Evolutionary conservation across 2,888 invertebrate species (phyloP).

Genomic region (Habrosyne pyritoides): DNA sequence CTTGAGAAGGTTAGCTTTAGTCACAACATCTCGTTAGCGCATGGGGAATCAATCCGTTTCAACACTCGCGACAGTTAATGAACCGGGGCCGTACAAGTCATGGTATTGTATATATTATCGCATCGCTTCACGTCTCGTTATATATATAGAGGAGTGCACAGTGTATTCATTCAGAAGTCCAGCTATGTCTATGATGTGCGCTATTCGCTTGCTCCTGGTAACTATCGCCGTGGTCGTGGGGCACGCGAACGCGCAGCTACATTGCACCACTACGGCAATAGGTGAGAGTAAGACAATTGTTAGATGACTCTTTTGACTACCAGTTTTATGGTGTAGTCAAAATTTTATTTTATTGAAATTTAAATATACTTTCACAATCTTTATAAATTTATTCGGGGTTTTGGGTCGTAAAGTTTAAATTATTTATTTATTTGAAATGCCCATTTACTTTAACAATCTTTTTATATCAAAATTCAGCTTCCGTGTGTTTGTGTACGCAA

Average conservation of each 20-base stretch:
- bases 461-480: too few relatives aligned
- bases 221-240: neutral
- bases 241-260: neutral
- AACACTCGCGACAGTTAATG: neutral
- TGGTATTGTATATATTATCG: neutral
- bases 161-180: neutral
- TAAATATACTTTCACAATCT: too few relatives aligned
- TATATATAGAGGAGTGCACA: neutral
- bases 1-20: too few relatives aligned
- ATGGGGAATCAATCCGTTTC: neutral
- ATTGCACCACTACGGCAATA: neutral
- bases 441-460: too few relatives aligned
- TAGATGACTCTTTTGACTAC: too few relatives aligned
- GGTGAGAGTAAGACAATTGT: neutral
- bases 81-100: neutral
- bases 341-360: too few relatives aligned
- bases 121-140: neutral
- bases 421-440: too few relatives aligned
- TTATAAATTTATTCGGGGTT: too few relatives aligned
- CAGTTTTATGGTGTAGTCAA: too few relatives aligned
- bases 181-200: neutral
- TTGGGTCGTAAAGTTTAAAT: too few relatives aligned
- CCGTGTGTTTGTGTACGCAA: too few relatives aligned
- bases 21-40: neutral
- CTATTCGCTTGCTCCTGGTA: neutral